Conservation (phyloP, 2,888 invertebrate genomes). For the Morpho deidamia region DNA sequence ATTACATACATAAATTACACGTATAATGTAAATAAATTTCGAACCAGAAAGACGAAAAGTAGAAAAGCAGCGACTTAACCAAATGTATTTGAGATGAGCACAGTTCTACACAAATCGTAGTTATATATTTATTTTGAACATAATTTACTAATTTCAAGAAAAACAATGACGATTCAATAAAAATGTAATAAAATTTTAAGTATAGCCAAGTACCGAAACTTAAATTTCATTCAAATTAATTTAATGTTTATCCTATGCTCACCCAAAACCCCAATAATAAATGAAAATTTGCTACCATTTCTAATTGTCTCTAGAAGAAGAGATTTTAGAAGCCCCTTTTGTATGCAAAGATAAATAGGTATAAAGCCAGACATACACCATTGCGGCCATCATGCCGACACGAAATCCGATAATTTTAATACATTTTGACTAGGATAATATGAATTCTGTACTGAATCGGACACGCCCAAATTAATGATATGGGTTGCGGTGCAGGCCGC, state of each 20-base stretch:
- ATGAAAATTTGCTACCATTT: too few species aligned
- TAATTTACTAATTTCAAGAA: too few species aligned
- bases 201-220: too few species aligned
- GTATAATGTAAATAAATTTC: slow-evolving; percentile 10
- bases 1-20: slow-evolving; percentile 19
- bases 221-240: too few species aligned
- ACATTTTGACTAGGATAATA: background rate
- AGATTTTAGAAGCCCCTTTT: background rate
- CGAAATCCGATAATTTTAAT: background rate
- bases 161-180: too few species aligned
- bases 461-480: background rate
- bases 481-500: background rate
- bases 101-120: too few species aligned
- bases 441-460: background rate
- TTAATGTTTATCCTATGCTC: too few species aligned
- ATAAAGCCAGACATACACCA: background rate
- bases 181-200: too few species aligned
- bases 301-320: background rate
- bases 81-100: background rate
- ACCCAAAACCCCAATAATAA: too few species aligned
- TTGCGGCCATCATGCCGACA: background rate
- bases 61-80: background rate
- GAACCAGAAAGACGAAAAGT: slow-evolving; percentile 7
- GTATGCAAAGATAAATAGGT: background rate
- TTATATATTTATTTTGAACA: too few species aligned